phyloP scores from a whole-genome alignment of 2,797 vertebrate genomes.

The Crocodylus rhombifer region DNA sequence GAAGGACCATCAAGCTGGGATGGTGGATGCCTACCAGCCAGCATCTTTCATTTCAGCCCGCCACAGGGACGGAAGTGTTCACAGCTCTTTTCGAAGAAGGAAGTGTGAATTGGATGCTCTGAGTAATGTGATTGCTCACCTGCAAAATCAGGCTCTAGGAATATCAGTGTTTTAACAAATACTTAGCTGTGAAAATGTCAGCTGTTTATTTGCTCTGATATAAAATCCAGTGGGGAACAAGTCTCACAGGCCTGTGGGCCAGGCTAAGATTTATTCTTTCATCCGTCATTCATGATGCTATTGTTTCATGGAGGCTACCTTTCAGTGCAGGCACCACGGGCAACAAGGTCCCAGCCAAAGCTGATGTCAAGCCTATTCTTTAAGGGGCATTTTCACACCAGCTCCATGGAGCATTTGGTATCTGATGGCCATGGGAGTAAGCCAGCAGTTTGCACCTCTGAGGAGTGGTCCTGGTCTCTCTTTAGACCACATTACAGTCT shows the following conservation, averaged over 20 bases:
- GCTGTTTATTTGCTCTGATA: background rate
- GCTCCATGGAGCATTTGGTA: fast-evolving
- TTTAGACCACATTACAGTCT: fast-evolving
- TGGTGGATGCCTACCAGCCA: background rate
- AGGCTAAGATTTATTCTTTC: background rate
- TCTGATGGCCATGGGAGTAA: background rate
- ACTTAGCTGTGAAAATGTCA: background rate
- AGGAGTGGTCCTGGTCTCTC: background rate
- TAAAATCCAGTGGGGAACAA: background rate
- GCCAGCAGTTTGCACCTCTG: fast-evolving
- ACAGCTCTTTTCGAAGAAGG: background rate
- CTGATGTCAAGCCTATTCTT: background rate
- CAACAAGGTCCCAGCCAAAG: background rate
- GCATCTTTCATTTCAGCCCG: background rate
- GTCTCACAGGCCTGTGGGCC: background rate
- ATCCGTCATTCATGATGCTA: fast-evolving
- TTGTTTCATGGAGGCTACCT: fast-evolving
- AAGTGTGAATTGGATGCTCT: slow-evolving; percentile 11
- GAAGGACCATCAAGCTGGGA: background rate
- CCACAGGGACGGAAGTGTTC: background rate
- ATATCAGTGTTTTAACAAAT: background rate
- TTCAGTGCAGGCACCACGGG: background rate
- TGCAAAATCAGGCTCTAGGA: background rate
- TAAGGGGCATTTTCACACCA: background rate
- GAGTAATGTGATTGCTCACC: background rate